Conservation (phyloP, 2,888 invertebrate species). For the Acleris literana region DNA sequence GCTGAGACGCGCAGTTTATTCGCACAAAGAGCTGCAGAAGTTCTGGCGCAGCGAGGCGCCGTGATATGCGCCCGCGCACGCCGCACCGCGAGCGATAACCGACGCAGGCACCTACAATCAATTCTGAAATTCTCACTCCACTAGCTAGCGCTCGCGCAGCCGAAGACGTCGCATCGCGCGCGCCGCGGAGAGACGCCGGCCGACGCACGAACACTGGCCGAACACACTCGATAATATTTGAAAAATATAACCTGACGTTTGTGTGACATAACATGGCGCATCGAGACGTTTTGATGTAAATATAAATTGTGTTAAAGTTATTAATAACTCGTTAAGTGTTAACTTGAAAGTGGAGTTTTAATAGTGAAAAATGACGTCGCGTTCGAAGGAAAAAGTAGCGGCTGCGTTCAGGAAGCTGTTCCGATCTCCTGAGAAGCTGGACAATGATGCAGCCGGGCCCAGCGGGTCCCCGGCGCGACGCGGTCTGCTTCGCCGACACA, state of each 20-base stretch:
- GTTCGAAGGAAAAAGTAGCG: constrained; percentile 92
- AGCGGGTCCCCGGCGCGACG: constrained; percentile 85
- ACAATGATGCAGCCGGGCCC: constrained; percentile 85
- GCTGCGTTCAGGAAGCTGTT: constrained; percentile 91
- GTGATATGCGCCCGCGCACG: constrained; percentile 58
- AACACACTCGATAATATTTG: constrained; percentile 46
- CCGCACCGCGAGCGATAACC: constrained; percentile 59
- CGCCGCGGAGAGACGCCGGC: constrained; percentile 57
- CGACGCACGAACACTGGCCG: constrained; percentile 46
- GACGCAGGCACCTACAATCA: constrained; percentile 53
- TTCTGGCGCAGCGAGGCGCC: constrained; percentile 24
- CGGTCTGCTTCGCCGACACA: constrained; percentile 76
- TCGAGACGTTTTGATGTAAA: constrained; percentile 54
- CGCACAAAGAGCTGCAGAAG: constrained; percentile 26
- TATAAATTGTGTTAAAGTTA: constrained; percentile 53
- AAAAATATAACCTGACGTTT: constrained; percentile 58
- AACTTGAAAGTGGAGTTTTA: constrained; percentile 54
- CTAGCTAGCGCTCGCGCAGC: constrained; percentile 68
- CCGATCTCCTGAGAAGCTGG: constrained; percentile 88
- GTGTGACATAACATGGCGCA: constrained; percentile 56
- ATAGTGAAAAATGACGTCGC: constrained; percentile 86
- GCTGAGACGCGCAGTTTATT: constrained; percentile 22
- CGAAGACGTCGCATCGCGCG: constrained; percentile 52
- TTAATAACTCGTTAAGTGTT: constrained; percentile 47
- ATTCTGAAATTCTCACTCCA: constrained; percentile 50